Conservation (phyloP, 2,797 vertebrate genomes). For the Oreortyx pictus region DNA sequence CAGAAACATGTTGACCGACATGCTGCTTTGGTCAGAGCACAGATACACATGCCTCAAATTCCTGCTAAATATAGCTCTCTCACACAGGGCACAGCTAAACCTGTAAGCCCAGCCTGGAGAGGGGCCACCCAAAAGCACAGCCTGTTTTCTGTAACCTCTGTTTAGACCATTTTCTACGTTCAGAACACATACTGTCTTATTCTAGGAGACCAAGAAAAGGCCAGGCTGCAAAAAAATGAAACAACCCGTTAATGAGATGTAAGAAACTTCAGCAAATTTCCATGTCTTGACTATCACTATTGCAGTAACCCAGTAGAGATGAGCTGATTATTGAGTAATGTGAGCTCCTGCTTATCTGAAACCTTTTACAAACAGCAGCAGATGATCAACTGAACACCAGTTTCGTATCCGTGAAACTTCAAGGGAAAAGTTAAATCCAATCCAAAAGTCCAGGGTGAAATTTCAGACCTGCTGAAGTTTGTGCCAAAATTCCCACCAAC, state of each 20-base stretch:
- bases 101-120: background rate
- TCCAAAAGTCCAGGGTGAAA: conserved; percentile 5
- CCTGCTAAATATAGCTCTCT: conserved; percentile 43
- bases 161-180: background rate
- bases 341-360: background rate
- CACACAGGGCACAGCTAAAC: background rate
- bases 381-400: background rate
- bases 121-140: background rate
- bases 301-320: background rate
- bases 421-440: background rate
- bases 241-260: background rate
- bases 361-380: conserved; percentile 6
- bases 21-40: background rate
- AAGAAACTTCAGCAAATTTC: background rate
- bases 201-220: background rate
- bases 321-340: conserved; percentile 2
- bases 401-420: background rate
- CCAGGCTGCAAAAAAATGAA: background rate
- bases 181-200: background rate
- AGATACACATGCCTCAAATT: conserved; percentile 17
- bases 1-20: background rate
- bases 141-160: background rate
- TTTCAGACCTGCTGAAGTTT: background rate
- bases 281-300: background rate
- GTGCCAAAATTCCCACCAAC: background rate